phyloP scores from a whole-genome alignment of 1,140 invertebrate species.

The Steinernema feltiae region DNA sequence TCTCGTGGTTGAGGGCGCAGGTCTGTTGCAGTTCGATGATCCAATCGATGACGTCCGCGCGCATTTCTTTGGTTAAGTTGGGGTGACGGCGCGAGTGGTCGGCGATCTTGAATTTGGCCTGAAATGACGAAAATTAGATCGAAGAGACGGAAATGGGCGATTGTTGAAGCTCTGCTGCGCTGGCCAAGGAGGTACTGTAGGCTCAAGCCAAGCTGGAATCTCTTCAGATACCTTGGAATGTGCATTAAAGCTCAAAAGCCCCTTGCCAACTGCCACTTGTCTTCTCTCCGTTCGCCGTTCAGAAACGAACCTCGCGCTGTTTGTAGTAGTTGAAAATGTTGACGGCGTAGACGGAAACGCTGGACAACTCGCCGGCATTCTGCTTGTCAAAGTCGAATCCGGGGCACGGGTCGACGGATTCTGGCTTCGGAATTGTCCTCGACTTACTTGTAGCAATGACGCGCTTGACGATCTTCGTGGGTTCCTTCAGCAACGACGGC shows the following conservation, averaged over 20 bases:
- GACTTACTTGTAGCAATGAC: background rate
- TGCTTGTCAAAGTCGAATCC: constrained; percentile 75
- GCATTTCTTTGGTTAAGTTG: constrained; percentile 73
- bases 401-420: constrained; percentile 41
- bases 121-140: constrained; percentile 37
- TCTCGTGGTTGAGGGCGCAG: constrained; percentile 96
- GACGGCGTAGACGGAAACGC: constrained; percentile 80
- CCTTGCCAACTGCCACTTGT: too few relatives aligned
- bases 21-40: constrained; percentile 92
- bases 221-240: too few relatives aligned
- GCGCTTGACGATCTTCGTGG: constrained; percentile 14
- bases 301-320: constrained; percentile 71
- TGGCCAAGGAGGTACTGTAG: constrained; percentile 19
- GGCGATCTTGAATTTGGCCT: constrained; percentile 67
- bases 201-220: too few relatives aligned
- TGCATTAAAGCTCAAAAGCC: background rate
- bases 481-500: constrained; percentile 4
- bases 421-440: background rate
- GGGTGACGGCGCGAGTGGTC: constrained; percentile 77
- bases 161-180: too few relatives aligned
- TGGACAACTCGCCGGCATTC: constrained; percentile 73
- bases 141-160: too few relatives aligned
- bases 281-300: too few relatives aligned
- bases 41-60: constrained; percentile 89
- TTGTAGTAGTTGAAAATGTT: constrained; percentile 91